These are phyloP conservation scores for Drosophila takahashii DNA, from an alignment of 1,140 invertebrate species.

Conservation along the genomic window DNA sequence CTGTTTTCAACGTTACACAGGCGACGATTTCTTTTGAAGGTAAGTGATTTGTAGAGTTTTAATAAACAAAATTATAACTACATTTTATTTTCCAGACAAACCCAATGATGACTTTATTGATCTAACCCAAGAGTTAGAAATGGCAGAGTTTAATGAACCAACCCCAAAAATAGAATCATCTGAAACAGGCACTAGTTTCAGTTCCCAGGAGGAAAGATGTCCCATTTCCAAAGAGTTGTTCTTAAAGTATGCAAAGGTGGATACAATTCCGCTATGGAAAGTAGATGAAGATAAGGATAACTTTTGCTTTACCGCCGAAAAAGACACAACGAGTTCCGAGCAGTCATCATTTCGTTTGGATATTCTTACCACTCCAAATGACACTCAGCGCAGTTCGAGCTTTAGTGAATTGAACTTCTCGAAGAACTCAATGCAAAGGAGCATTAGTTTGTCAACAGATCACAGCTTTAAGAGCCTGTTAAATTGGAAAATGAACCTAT, in stretches of 20 bases:
- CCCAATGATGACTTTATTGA: constrained; percentile 27
- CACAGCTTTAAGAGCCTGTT: constrained; percentile 56
- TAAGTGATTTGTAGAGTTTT: background rate
- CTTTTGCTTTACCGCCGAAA: background rate
- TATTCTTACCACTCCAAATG: constrained; percentile 1
- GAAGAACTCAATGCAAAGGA: constrained; percentile 21
- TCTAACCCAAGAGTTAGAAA: constrained; percentile 29
- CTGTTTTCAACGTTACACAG: constrained; percentile 23
- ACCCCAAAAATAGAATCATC: background rate
- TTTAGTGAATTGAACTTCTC: constrained; percentile 35
- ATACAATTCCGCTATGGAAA: background rate
- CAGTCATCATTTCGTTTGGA: constrained; percentile 15
- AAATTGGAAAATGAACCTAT: constrained; percentile 18
- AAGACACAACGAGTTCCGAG: background rate
- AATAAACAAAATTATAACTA: background rate
- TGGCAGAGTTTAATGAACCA: background rate
- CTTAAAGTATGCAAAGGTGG: constrained; percentile 15
- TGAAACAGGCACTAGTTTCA: constrained; percentile 16
- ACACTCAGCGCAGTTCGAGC: constrained; percentile 2
- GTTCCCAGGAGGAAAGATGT: constrained; percentile 4
- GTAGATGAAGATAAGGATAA: background rate
- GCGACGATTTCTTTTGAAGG: constrained; percentile 6
- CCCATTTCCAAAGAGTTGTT: constrained; percentile 28
- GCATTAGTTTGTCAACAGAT: constrained; percentile 43
- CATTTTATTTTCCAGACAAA: background rate